Base-by-base conservation (phyloP, 1,140 invertebrate species). In the Trichomalopsis sarcophagae region DNA sequence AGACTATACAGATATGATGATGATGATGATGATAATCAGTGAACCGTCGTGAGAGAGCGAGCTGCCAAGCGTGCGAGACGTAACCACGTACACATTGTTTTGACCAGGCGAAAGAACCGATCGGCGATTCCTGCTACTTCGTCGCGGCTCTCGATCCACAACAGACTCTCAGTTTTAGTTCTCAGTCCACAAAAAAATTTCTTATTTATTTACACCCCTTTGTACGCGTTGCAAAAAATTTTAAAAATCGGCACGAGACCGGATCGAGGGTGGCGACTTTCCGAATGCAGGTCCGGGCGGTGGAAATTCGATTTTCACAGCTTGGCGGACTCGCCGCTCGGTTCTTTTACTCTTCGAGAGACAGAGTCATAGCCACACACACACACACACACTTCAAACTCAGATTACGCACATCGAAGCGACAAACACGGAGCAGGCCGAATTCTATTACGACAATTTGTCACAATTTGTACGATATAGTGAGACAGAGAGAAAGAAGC, bases 261-360 rank as follows among this genome's bases (percentile, higher is more conserved):
- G 83, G 83, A 85, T 88, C 87, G 85, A 87, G 85, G 87, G 75
- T 85, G 84, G 85, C 84, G 40, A 36, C 7, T 17, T 13, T 23
- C 21, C 17, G 11, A 5, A 23, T 17, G 2, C 2, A 66, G 5
- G 30, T 82, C 14, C 40, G 66, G 47, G 11, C 30, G 78, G 17
- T 78, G 84, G 62, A 66, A 68, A 80, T 69, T 13, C 10, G 4
- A 36, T 80, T 80, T 40, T 11, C 11, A 23, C 36, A 33, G 9
- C 78, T 66, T 36, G 36, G 21, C 36, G 5, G 2, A 27, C n/a
- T 68, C 62, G 79, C 83, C 50, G 79, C 27, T 87, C 82, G 87
- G 75, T 87, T 84, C 85, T 88, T 82, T 85, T 44, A 14, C 86
- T 83, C 36, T 81, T 85, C 80, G 36, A 4, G 33, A 36, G 33